These are phyloP conservation scores for Halichoeres trimaculatus DNA, from an alignment of 2,113 vertebrate species.

Conservation along the genomic window DNA sequence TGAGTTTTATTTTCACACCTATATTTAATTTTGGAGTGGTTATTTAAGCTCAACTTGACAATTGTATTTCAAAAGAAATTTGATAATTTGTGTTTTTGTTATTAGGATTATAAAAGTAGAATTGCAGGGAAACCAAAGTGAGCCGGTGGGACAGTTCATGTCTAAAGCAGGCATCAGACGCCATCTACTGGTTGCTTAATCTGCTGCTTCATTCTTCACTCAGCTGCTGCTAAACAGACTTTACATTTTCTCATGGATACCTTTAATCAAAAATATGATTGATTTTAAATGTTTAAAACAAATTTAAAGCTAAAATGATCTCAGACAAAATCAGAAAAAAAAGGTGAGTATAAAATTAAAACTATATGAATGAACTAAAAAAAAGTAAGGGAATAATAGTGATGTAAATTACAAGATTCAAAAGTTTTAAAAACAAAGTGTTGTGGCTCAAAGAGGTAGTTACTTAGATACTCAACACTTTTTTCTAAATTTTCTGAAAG, in stretches of 20 bases:
- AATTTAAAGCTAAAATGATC: too few relatives aligned
- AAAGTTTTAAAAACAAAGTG: too few relatives aligned
- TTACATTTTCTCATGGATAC: background rate
- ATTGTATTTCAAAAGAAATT: slow-evolving; percentile 1
- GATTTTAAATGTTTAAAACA: background rate
- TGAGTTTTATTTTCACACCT: slow-evolving; percentile 1
- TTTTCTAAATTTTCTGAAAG: background rate
- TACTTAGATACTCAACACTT: slow-evolving; percentile 2
- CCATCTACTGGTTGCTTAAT: slow-evolving; percentile 78
- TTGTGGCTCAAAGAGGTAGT: background rate
- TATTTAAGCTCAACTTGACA: background rate
- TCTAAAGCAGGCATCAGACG: slow-evolving; percentile 74
- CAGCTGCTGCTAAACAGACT: background rate
- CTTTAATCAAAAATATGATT: background rate
- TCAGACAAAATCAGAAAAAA: too few relatives aligned
- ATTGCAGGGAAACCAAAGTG: slow-evolving; percentile 8
- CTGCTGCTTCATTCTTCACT: background rate
- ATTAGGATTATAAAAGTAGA: slow-evolving; percentile 18
- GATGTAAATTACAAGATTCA: too few relatives aligned
- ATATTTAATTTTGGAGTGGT: slow-evolving; percentile 5
- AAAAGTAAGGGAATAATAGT: too few relatives aligned
- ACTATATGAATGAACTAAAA: too few relatives aligned
- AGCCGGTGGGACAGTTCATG: background rate
- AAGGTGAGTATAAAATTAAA: too few relatives aligned
- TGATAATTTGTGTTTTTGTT: slow-evolving; percentile 10